Base-by-base conservation (phyloP, 2,113 vertebrate species). In the Anser cygnoides region DNA sequence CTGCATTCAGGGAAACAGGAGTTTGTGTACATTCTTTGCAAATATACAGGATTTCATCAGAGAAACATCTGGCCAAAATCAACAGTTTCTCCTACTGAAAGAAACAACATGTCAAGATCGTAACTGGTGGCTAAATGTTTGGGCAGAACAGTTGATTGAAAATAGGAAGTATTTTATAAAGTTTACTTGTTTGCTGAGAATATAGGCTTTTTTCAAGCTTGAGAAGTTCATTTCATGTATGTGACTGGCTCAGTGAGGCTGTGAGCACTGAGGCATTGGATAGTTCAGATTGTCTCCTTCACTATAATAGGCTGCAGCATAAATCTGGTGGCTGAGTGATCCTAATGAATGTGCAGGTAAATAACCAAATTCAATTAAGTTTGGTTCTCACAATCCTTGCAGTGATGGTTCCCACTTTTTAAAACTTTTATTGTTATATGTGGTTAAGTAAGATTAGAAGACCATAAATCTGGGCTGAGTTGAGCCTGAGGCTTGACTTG, bases 91-190 rank as follows among this genome's bases (percentile, higher is more conserved):
- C 10, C 76, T 76, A 41, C 0, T 3, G 29, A 74, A 88, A 63
- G 8, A 77, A 92, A 59, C 0, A 43, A 49, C 1, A 0, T 43
- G 16, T 65, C 68, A 44, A 18, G 19, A 68, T 43, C 1, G 0
- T 25, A 78, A 62, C 12, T 8, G 11, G 13, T 18, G 18, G 25
- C 21, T 76, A 54, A 92, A 54, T 23, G 3, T 22, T 79, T 33
- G 66, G 26, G 18, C 13, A 77, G 19, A 89, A 44, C 10, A 79
- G 29, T 3, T 87, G 29, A n/a, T 43, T 81, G 62, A 61, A 84
- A 94, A 78, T 28, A 14, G 9, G 21, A 82, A 11, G 2, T 79
- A 41, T 72, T 91, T 87, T 35, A 1, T 52, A 15, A 63, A 46
- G 18, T 52, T 65, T 70, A 2, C 5, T 68, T 66, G 11, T 84